Evolutionary conservation across 1,140 invertebrate species (phyloP), one percentile per base, ranked within the genome.

Genomic region (Musca domestica): DNA sequence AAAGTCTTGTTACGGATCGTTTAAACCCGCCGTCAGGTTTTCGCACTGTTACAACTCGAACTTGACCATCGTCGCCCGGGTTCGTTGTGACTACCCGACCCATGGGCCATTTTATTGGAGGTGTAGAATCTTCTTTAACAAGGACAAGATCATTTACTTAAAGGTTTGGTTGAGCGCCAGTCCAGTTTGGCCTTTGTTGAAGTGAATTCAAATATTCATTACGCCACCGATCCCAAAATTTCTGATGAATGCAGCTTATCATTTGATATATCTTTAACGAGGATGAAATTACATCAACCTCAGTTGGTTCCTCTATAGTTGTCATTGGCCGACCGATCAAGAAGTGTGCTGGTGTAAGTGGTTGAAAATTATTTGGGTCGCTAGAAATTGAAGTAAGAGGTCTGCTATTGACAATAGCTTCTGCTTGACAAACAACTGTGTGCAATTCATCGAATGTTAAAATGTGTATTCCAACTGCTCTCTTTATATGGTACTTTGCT

Each of bases 101-200:
- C 20, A 51, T 52, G 9, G 19, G 23, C 65, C 65, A 66, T 19
- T 20, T n/a, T n/a, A 66, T 10, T 19, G 65, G 65, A 30, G 49
- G 23, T 23, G 23, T 20, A n/a, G 74, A 73, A 20, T 78, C 74
- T n/a, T 80, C 74, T 49, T 77, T 78, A 1, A 82, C 17, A 82
- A n/a, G n/a, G 20, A 83, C 82, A 10, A 83, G 22, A 9, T 70
- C 66, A 52, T 72, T 71, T 15, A 74, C 46, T 49, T 75, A 66
- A 15, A 75, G 17, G 46, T 73, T 71, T 15, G 23, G 15, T 12
- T 67, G 70, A 12, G 49, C 34, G 27, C 4, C 25, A 25, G 15
- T 9, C 74, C 73, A 74, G 25, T 76, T 76, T 12, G 17, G 2
- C 23, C 17, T 17, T 19, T 9, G 17, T 23, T 64, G 41, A 17